These are phyloP conservation scores for Emydocephalus ijimae DNA, from an alignment of 2,113 vertebrate genomes.

Conservation along the genomic window DNA sequence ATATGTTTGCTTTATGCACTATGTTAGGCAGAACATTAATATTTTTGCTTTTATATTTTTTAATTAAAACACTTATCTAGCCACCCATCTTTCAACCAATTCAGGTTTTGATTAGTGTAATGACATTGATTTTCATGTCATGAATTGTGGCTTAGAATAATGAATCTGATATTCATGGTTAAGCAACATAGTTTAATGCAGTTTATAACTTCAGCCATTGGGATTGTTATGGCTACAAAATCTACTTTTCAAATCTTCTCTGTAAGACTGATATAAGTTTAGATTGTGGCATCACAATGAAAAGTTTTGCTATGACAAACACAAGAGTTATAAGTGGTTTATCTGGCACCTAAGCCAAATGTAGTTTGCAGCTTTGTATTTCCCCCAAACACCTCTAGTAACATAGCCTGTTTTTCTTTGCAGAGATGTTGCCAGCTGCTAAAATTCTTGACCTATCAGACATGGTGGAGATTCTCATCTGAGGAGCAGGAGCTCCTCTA, in stretches of 20 bases:
- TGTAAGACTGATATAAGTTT: neutral
- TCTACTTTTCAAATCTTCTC: neutral
- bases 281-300: neutral
- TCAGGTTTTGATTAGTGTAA: neutral
- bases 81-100: neutral
- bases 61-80: neutral
- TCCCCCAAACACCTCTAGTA: neutral
- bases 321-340: neutral
- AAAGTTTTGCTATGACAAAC: neutral
- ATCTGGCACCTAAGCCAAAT: neutral
- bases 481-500: conserved; percentile 31
- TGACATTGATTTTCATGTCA: neutral
- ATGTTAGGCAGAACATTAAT: neutral
- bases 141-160: neutral
- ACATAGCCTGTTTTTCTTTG: conserved; percentile 3
- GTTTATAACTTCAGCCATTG: neutral
- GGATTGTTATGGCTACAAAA: neutral
- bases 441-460: conserved; percentile 67
- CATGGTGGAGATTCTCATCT: conserved; percentile 80
- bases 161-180: neutral
- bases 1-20: neutral
- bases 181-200: neutral
- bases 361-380: neutral
- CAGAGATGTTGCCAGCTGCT: conserved; percentile 57
- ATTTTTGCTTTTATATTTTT: neutral